phyloP scores from a whole-genome alignment of 2,113 vertebrate species.

The Amazona guildingii region DNA sequence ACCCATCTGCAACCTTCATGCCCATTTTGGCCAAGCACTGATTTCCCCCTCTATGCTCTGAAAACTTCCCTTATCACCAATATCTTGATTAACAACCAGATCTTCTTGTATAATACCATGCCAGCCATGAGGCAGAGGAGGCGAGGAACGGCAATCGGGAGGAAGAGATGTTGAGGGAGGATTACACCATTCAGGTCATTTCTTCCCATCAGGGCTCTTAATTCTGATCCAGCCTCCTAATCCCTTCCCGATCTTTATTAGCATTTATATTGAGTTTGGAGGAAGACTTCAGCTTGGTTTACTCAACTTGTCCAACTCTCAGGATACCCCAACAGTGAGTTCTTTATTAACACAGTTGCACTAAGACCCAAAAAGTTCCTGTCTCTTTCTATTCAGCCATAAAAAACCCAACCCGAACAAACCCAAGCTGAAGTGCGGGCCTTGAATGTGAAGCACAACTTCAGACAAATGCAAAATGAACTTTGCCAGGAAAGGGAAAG shows the following conservation, averaged over 20 bases:
- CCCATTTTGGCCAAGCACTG: background rate
- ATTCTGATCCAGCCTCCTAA: background rate
- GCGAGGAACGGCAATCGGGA: fast-evolving
- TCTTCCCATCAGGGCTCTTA: background rate
- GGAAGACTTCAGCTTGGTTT: background rate
- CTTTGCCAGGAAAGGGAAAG: background rate
- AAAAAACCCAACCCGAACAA: background rate
- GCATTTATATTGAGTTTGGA: background rate
- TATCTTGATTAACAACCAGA: background rate
- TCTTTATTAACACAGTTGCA: background rate
- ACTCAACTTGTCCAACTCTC: background rate
- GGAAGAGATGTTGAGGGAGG: background rate
- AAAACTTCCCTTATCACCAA: background rate
- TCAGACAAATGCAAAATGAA: background rate
- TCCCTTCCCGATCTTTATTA: background rate
- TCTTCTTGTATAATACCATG: background rate
- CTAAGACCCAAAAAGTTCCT: background rate
- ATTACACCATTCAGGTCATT: no score
- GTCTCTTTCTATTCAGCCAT: background rate
- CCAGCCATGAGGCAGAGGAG: background rate
- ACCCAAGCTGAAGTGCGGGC: background rate
- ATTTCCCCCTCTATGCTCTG: background rate
- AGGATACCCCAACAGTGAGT: background rate
- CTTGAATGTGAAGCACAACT: background rate
- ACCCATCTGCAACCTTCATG: background rate